These are phyloP conservation scores for Zaprionus capensis DNA, from an alignment of 1,140 invertebrate genomes.

Conservation along the genomic window DNA sequence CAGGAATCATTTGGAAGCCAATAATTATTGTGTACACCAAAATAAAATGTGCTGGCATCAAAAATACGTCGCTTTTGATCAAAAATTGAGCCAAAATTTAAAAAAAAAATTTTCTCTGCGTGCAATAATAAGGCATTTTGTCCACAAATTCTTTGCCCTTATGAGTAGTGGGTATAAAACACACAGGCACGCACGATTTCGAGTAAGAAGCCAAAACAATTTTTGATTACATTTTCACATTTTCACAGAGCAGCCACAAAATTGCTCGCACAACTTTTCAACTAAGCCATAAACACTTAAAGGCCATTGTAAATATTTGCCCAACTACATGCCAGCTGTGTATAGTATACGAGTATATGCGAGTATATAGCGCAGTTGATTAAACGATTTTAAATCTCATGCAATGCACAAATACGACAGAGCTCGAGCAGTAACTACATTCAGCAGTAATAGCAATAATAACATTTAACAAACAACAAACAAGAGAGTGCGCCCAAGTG, in stretches of 20 bases:
- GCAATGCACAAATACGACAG: constrained; percentile 28
- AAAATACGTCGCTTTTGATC: too few relatives aligned
- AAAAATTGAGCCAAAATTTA: background rate
- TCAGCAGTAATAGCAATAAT: constrained; percentile 41
- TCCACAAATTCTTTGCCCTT: too few relatives aligned
- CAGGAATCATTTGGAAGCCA: too few relatives aligned
- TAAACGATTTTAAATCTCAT: constrained; percentile 74
- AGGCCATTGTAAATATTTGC: constrained; percentile 54
- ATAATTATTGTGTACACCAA: too few relatives aligned
- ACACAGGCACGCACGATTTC: constrained; percentile 13
- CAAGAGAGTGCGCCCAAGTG: constrained; percentile 60
- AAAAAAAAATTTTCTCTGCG: background rate
- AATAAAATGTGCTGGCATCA: too few relatives aligned
- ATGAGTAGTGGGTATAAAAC: too few relatives aligned
- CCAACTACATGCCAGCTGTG: constrained; percentile 8
- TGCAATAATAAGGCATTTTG: too few relatives aligned
- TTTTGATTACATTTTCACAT: constrained; percentile 31
- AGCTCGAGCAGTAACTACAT: constrained; percentile 38
- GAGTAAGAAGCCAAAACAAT: constrained; percentile 16
- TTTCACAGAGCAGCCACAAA: constrained; percentile 36
- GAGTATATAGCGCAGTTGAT: constrained; percentile 51
- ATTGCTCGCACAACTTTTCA: constrained; percentile 48
- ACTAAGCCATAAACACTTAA: constrained; percentile 47
- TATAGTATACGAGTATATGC: background rate
- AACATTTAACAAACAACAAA: constrained; percentile 61